These are phyloP conservation scores for Saimiri boliviensis DNA, from an alignment of 2,113 vertebrate genomes.

Conservation along the genomic window DNA sequence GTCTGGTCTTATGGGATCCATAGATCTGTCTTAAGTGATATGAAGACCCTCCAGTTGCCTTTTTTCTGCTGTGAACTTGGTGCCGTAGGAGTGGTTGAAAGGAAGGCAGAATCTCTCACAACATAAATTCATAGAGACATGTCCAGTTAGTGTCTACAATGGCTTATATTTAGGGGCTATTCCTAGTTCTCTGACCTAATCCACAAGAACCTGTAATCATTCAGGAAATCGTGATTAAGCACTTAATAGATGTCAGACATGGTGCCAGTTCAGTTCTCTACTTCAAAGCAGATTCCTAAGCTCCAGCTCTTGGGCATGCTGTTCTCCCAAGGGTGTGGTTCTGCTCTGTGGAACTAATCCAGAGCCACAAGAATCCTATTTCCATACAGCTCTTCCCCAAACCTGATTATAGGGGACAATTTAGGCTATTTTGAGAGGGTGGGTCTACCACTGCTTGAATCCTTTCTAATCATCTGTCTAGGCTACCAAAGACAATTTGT, in stretches of 20 bases:
- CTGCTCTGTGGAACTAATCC: conserved; percentile 10
- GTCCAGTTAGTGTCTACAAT: not conserved
- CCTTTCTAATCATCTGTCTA: conserved; percentile 65
- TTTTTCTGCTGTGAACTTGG: not conserved
- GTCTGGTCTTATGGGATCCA: not conserved
- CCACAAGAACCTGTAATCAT: not conserved
- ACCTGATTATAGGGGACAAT: conserved; percentile 59
- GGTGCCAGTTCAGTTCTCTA: not conserved
- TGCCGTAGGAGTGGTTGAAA: not conserved
- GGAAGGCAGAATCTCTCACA: not conserved
- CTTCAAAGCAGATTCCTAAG: conserved; percentile 61
- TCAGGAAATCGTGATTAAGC: conserved; percentile 53
- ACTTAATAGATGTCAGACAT: conserved; percentile 28
- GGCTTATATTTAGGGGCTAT: not conserved
- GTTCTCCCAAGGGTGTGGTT: conserved; percentile 46
- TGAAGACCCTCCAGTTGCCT: not conserved
- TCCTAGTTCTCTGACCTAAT: conserved; percentile 17
- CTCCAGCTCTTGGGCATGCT: not conserved
- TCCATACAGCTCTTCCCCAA: conserved; percentile 50
- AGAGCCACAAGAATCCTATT: conserved; percentile 66
- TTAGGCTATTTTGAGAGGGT: conserved; percentile 69
- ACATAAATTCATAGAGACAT: not conserved
- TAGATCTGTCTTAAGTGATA: not conserved
- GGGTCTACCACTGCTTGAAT: conserved; percentile 31
- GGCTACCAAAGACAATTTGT: conserved; percentile 47